These are phyloP conservation scores for Drosophila mulleri DNA, from an alignment of 2,888 invertebrate genomes.

Conservation along the genomic window DNA sequence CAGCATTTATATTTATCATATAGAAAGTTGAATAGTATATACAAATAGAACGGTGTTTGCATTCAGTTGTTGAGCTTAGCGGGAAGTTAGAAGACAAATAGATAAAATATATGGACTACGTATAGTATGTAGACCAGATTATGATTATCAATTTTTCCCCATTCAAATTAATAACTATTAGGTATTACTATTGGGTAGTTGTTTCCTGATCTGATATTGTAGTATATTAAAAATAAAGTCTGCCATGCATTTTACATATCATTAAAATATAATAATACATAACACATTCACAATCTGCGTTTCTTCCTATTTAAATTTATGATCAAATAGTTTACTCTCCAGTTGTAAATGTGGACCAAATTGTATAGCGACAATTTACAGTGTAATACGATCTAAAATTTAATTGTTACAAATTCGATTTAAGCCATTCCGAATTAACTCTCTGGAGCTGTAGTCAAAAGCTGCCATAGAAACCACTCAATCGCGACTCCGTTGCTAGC, in stretches of 20 bases:
- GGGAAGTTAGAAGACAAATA: too few species aligned
- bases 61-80: too few species aligned
- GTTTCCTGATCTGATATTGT: too few species aligned
- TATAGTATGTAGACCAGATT: too few species aligned
- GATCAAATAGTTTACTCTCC: background rate
- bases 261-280: background rate
- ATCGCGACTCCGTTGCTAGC: conserved; percentile 24
- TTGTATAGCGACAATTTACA: background rate
- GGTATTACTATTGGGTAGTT: too few species aligned
- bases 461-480: background rate
- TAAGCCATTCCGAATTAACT: background rate
- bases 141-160: too few species aligned
- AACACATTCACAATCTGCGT: background rate
- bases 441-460: too few species aligned
- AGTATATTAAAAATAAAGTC: background rate
- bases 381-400: background rate
- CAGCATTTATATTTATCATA: background rate
- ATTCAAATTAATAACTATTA: too few species aligned
- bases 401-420: background rate
- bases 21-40: too few species aligned
- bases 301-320: background rate
- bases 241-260: background rate
- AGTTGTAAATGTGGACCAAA: background rate
- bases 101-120: too few species aligned
- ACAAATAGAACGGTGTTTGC: too few species aligned